phyloP scores from a whole-genome alignment of 2,113 vertebrate genomes.

The Rhea pennata region DNA sequence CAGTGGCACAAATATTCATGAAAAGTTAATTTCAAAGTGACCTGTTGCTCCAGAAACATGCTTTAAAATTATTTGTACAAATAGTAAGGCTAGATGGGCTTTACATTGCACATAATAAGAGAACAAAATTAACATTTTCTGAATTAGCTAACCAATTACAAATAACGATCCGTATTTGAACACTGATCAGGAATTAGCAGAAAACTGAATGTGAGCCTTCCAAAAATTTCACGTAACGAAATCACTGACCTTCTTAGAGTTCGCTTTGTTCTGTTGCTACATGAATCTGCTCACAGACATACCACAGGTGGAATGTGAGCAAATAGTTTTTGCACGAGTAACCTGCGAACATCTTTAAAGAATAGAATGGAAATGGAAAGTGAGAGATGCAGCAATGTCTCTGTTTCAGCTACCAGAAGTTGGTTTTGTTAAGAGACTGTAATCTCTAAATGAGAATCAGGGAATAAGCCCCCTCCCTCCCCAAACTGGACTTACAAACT shows the following conservation, averaged over 20 bases:
- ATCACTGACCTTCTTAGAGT: not conserved
- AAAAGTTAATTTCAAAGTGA: not conserved
- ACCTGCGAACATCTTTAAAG: not conserved
- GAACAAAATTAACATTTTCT: not conserved
- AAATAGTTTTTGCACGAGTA: not conserved
- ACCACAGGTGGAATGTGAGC: not conserved
- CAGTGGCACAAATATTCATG: not conserved
- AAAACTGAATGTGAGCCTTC: not conserved
- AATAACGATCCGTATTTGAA: not conserved
- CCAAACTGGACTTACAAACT: not conserved
- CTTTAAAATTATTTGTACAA: not conserved
- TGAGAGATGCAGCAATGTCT: not conserved
- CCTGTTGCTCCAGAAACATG: not conserved
- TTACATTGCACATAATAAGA: not conserved
- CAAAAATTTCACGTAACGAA: not conserved
- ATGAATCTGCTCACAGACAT: not conserved
- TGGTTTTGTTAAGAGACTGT: not conserved
- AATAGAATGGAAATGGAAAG: not conserved
- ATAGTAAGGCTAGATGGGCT: not conserved
- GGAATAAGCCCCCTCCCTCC: not conserved
- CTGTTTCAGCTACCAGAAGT: not conserved
- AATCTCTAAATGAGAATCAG: not conserved
- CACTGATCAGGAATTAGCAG: not conserved
- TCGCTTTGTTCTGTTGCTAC: not conserved
- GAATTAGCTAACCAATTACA: not conserved